Evolutionary conservation across 2,113 vertebrate species (phyloP), one percentile per base, ranked within the genome.

Genomic region (Erinaceus europaeus): DNA sequence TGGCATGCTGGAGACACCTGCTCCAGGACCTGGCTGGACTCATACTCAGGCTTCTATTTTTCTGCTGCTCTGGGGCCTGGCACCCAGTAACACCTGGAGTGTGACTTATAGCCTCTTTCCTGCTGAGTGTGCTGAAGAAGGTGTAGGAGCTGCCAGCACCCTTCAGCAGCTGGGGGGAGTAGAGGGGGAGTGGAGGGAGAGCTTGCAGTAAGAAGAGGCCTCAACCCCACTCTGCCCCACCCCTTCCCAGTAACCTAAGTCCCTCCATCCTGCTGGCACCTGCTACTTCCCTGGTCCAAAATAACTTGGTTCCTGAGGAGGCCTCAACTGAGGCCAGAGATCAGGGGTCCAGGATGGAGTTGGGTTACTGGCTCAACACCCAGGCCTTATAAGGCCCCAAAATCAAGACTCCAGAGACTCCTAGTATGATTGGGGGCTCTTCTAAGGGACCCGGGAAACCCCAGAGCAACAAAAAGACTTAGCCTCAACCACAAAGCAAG

Each of bases 361-460:
- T 93, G 71, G 73, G 94, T 96, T 97, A 95, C 96, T 4, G 38
- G 44, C 88, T 85, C 50, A 50, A 61, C 72, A 84, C 65, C 74
- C 86, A 69, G 64, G 69, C 95, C 96, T 94, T 95, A 95, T 88
- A 95, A 90, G 95, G 94, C 6, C 82, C 86, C 86, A 7, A 6
- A 68, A 18, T 23, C 50, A 25, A 48, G 80, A 64, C 38, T 42
- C 20, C 21, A 3, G 50, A 1, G 15, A 46, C 36, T 87, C 85
- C 82, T 64, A 17, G 46, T 3, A 9, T 8, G 36, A 84, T 48
- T 2, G 40, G 13, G 67, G 74, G 67, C 79, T 78, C 75, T 57
- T 65, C 67, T 3, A 4, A 69, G 82, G 20, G 34, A 61, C 29
- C 29, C 4, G 32, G 25, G 67, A 13, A 32, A 29, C 46, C 65